phyloP scores from a whole-genome alignment of 2,888 invertebrate species.

The Microplitis deprimator region DNA sequence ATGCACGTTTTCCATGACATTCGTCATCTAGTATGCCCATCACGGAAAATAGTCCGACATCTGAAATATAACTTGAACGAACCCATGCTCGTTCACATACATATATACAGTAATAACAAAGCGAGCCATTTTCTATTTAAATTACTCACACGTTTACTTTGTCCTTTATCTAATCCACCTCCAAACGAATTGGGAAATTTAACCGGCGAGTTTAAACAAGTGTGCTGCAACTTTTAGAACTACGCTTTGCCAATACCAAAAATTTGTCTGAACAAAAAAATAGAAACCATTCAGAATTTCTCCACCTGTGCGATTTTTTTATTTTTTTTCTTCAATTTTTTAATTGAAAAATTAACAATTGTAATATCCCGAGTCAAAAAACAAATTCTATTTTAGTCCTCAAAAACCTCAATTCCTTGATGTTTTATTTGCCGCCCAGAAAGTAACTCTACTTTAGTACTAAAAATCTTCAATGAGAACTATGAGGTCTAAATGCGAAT shows the following conservation, averaged over 20 bases:
- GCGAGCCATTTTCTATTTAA: neutral
- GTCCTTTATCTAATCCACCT: slow-evolving; percentile 16
- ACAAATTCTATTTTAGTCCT: no score
- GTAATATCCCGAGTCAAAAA: no score
- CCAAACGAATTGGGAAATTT: slow-evolving; percentile 3
- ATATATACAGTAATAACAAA: neutral
- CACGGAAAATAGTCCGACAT: slow-evolving; percentile 43
- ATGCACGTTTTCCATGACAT: slow-evolving; percentile 36
- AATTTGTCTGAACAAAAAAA: neutral
- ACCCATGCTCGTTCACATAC: neutral
- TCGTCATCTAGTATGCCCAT: slow-evolving; percentile 48
- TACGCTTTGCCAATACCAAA: neutral
- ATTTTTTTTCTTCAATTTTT: neutral
- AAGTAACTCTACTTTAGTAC: no score
- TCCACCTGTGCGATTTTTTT: neutral
- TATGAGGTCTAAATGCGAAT: no score
- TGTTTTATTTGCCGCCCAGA: no score
- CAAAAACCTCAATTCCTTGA: no score
- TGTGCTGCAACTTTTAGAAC: neutral
- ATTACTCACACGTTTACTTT: neutral
- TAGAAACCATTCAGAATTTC: neutral
- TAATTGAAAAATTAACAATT: neutral
- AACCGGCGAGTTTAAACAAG: neutral
- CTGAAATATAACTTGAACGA: slow-evolving; percentile 12
- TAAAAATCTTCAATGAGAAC: no score